Base-by-base conservation (phyloP, 2,113 vertebrate genomes). In the Gadus macrocephalus region DNA sequence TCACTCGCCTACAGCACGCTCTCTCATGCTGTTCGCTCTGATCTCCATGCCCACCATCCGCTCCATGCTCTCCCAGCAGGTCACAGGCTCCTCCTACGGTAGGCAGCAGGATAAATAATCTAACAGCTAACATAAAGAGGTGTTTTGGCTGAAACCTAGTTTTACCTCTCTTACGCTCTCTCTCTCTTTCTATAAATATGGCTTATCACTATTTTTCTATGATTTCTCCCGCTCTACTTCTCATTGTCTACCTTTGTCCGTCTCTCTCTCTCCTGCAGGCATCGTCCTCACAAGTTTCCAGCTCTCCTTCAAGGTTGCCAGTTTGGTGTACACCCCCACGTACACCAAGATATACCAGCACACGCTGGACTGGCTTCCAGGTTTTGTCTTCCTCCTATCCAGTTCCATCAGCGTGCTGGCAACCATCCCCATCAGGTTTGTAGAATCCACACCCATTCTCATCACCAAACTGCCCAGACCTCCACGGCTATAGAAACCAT, bases 1-100 rank as follows among this genome's bases (percentile, higher is more conserved):
- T 49, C 42, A 11, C 42, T 49, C 42, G 8, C 42, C 42, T 9
- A 49, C 90, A 99, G 96, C 96, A 82, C 94, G 97, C 49, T 85
- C 82, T 0, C 63, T 95, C 79, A 96, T 88, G 89, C 76, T 99
- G 25, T 97, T 99, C 25, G 93, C 94, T 1, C 93, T 98, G 66
- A 98, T 98, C 20, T 95, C 97, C 2, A 81, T 95, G 91, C 92
- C 97, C 2, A 98, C 92, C 3, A 97, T 98, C 82, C 92, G 96
- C 55, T 96, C 96, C 1, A 83, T 95, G 82, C 87, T 99, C 71
- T 98, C 97, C 35, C 96, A 97, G 80, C 94, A 95, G 15, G 90
- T 97, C 0, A 85, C 90, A 64, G 91, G 89, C 60, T 93, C 94
- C 4, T 93, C 90, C 2, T 97, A 92, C 0, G 95, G 97, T 99